Evolutionary conservation across 2,797 vertebrate species (phyloP).

Genomic region (Gymnoscopelus braueri): DNA sequence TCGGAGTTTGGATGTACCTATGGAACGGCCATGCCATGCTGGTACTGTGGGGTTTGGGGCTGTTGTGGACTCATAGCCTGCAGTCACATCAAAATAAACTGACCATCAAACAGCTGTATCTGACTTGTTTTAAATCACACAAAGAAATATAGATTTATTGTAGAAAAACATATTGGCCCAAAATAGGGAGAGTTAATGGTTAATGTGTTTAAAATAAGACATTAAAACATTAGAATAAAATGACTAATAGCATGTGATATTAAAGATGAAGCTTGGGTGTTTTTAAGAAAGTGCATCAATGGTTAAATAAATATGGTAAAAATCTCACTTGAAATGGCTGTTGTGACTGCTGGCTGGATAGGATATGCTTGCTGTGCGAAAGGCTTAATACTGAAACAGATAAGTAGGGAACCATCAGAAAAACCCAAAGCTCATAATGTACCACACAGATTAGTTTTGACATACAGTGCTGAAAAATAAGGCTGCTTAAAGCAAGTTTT

Average conservation of each 20-base stretch:
- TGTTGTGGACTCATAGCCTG: constrained; percentile 92
- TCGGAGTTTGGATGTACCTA: constrained; percentile 96
- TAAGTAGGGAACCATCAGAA: constrained; percentile 24
- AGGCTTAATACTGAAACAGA: constrained; percentile 92
- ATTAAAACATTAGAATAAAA: background rate
- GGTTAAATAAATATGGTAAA: constrained; percentile 4
- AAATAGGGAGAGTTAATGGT: too few species aligned
- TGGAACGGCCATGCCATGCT: constrained; percentile 97
- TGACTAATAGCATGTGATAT: background rate
- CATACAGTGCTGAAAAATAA: background rate
- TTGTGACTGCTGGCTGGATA: constrained; percentile 93
- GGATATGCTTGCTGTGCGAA: constrained; percentile 96
- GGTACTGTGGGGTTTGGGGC: constrained; percentile 92
- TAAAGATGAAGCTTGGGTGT: background rate
- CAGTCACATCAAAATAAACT: constrained; percentile 23
- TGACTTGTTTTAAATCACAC: background rate
- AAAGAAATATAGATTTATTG: too few species aligned
- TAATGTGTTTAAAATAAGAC: background rate
- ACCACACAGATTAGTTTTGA: constrained; percentile 14
- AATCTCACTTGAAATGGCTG: constrained; percentile 93
- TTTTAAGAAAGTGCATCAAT: background rate
- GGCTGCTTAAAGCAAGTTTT: background rate
- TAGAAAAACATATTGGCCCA: too few species aligned
- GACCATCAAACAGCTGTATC: background rate
- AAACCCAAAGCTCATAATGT: constrained; percentile 3